Evolutionary conservation across 2,888 invertebrate genomes (phyloP).

Genomic region (Drosophila ochracea): DNA sequence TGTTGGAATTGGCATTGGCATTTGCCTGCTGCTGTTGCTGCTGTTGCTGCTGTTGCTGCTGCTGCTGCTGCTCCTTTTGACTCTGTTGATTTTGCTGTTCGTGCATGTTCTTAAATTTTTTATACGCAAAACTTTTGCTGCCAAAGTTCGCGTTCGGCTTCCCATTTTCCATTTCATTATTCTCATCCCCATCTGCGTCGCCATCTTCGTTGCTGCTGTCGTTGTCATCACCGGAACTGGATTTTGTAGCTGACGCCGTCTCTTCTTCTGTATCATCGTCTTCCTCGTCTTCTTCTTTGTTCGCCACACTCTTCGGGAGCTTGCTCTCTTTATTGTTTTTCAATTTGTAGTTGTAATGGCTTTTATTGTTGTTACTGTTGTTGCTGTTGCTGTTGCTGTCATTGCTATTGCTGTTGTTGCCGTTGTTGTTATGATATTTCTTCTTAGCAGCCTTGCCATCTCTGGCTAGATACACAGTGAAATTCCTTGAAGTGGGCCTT

Average conservation of each 20-base stretch:
- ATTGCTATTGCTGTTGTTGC: conserved; percentile 27
- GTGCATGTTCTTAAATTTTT: conserved; percentile 71
- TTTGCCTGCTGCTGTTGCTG: conserved; percentile 39
- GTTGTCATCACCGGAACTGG: conserved; percentile 45
- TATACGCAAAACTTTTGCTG: conserved; percentile 70
- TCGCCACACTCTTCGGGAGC: conserved; percentile 42
- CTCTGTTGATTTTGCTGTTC: conserved; percentile 58
- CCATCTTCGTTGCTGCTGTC: conserved; percentile 16
- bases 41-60: conserved; percentile 33
- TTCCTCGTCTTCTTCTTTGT: conserved; percentile 19
- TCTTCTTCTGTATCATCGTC: neutral
- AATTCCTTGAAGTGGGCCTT: conserved; percentile 77
- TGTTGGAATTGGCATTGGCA: conserved; percentile 22
- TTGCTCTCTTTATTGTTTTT: conserved; percentile 63
- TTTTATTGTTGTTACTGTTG: conserved; percentile 33
- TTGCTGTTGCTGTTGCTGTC: conserved; percentile 30
- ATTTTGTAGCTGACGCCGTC: conserved; percentile 42
- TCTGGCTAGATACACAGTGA: conserved; percentile 63
- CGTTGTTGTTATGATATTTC: conserved; percentile 43
- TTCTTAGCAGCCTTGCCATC: conserved; percentile 45
- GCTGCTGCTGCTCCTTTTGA: conserved; percentile 44
- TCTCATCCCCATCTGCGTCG: conserved; percentile 24
- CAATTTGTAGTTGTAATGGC: conserved; percentile 66
- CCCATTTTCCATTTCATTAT: conserved; percentile 21
- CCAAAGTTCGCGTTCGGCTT: conserved; percentile 49